These are phyloP conservation scores for Automeris io DNA, from an alignment of 2,888 invertebrate genomes.

Conservation along the genomic window DNA sequence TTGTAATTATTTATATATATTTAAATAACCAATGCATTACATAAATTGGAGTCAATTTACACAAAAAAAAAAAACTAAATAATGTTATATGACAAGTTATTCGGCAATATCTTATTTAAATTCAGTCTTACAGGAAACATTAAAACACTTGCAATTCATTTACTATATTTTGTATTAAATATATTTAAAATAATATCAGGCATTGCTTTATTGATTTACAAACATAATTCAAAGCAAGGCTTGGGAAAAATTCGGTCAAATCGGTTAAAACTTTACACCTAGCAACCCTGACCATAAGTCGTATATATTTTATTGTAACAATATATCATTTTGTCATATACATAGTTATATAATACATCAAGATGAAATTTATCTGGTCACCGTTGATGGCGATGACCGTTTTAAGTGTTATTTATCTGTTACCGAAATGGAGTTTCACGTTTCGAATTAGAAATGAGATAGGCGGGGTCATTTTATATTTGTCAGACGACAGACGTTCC, in stretches of 20 bases:
- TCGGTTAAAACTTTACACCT: conserved; percentile 49
- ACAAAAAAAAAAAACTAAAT: neutral
- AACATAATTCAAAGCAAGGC: too few relatives aligned
- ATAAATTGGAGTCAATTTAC: neutral
- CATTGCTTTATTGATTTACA: too few relatives aligned
- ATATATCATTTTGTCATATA: conserved; percentile 61
- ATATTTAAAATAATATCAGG: too few relatives aligned
- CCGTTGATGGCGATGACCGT: conserved; percentile 44
- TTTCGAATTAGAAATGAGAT: conserved; percentile 24
- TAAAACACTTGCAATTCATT: too few relatives aligned
- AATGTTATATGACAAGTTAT: neutral
- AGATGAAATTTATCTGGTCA: conserved; percentile 64
- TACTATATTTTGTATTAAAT: too few relatives aligned
- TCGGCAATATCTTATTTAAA: conserved; percentile 34
- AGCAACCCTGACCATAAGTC: conserved; percentile 37
- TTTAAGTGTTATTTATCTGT: conserved; percentile 27
- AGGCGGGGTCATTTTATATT: conserved; percentile 24
- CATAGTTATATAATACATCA: conserved; percentile 61
- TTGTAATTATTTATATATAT: neutral
- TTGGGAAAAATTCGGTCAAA: too few relatives aligned
- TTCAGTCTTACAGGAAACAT: too few relatives aligned
- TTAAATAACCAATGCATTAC: neutral
- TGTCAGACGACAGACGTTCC: conserved; percentile 15
- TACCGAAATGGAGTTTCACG: conserved; percentile 21
- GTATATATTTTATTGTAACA: conserved; percentile 41